These are phyloP conservation scores for Cerceris rybyensis DNA, from an alignment of 2,888 invertebrate species.

Conservation along the genomic window DNA sequence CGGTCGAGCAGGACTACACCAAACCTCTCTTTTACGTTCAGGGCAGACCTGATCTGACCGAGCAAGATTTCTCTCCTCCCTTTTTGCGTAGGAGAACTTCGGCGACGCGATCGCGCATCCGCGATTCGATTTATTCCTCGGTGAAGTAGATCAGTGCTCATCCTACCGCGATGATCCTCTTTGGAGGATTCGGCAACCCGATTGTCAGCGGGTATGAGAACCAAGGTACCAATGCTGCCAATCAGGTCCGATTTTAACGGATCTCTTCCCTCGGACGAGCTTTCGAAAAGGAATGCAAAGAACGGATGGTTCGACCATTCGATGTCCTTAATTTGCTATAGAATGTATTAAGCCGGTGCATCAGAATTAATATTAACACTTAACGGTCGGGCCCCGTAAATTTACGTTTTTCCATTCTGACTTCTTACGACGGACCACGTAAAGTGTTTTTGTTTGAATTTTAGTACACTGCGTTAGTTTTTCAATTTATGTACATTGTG, in stretches of 20 bases:
- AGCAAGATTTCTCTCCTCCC: conserved; percentile 64
- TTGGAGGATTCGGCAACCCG: conserved; percentile 55
- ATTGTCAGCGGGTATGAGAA: conserved; percentile 50
- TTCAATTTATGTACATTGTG: too few species aligned
- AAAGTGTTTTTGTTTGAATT: too few species aligned
- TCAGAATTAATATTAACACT: too few species aligned
- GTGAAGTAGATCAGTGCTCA: conserved; percentile 75
- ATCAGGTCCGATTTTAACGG: neutral
- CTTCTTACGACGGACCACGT: too few species aligned
- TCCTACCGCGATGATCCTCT: conserved; percentile 73
- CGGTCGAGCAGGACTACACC: too few species aligned
- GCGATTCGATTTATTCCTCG: conserved; percentile 28
- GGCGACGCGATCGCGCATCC: neutral
- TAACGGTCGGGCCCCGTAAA: too few species aligned
- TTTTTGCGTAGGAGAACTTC: conserved; percentile 50
- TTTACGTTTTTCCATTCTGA: too few species aligned
- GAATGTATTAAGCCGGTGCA: too few species aligned
- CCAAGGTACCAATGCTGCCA: neutral
- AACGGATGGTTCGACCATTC: neutral
- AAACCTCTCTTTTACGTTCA: too few species aligned
- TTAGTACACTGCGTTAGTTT: too few species aligned
- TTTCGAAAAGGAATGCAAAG: neutral
- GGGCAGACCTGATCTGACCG: conserved; percentile 5
- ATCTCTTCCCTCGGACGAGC: neutral
- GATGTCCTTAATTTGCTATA: too few species aligned